These are phyloP conservation scores for Pteronura brasiliensis DNA, from an alignment of 2,113 vertebrate species.

Conservation along the genomic window DNA sequence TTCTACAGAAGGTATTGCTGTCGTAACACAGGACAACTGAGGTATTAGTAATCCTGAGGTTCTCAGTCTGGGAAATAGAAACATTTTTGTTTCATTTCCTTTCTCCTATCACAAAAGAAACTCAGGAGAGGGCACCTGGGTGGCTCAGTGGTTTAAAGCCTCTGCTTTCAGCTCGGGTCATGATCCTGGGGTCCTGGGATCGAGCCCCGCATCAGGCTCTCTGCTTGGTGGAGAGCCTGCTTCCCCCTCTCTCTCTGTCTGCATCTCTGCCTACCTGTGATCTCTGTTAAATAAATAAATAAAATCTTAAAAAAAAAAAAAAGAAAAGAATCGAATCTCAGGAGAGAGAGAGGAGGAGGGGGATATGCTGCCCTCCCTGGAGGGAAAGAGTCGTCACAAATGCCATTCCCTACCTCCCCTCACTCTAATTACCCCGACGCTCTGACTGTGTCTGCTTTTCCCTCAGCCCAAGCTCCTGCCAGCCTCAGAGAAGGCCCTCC, in stretches of 20 bases:
- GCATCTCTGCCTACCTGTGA: too few relatives aligned
- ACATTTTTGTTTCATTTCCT: neutral
- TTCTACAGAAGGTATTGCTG: rapidly evolving
- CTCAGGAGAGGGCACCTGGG: neutral
- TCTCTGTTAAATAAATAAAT: too few relatives aligned
- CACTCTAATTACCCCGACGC: rapidly evolving
- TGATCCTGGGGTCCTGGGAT: too few relatives aligned
- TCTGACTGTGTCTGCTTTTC: neutral
- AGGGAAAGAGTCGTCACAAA: neutral
- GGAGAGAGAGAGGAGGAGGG: neutral
- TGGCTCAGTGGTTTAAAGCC: too few relatives aligned
- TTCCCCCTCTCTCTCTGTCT: too few relatives aligned
- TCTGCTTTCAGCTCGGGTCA: too few relatives aligned
- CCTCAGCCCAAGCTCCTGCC: neutral
- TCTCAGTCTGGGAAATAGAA: neutral
- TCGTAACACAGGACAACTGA: rapidly evolving
- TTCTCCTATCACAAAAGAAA: neutral
- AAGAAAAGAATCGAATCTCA: neutral
- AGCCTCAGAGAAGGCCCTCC: neutral
- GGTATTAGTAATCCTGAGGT: rapidly evolving
- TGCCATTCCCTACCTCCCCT: neutral
- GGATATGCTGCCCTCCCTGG: neutral
- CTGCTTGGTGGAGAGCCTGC: too few relatives aligned
- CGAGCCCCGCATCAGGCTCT: too few relatives aligned
- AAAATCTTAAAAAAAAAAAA: too few relatives aligned